Percentiles rank a stretch among this genome's conserved stretches.
Evolutionary conservation across 2,113 vertebrate species (phyloP).

Genomic region (Mustela lutreola): DNA sequence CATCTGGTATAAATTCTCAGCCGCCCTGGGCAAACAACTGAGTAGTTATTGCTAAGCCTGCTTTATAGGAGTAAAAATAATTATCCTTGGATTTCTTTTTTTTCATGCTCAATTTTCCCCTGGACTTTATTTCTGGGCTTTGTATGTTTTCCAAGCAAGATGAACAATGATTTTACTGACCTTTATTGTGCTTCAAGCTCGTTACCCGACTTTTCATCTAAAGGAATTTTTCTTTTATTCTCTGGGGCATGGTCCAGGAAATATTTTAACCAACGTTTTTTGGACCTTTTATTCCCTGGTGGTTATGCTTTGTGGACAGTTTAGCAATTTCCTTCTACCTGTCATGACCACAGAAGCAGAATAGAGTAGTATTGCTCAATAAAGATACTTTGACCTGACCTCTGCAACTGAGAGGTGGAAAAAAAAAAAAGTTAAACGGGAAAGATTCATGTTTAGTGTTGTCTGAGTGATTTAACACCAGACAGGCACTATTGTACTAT

Average conservation of each 20-base stretch:
- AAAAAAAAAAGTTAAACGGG: not conserved
- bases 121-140: slow-evolving; percentile 64
- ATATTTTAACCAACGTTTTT: slow-evolving; percentile 38
- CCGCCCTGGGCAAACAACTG: slow-evolving; percentile 40
- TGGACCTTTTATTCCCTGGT: slow-evolving; percentile 45
- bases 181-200: slow-evolving; percentile 49
- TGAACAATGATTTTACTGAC: slow-evolving; percentile 52
- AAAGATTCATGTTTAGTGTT: slow-evolving; percentile 21
- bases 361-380: not conserved
- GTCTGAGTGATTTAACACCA: slow-evolving; percentile 37
- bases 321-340: slow-evolving; percentile 30
- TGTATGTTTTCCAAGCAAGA: slow-evolving; percentile 62
- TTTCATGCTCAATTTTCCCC: slow-evolving; percentile 70
- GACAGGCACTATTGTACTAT: not conserved
- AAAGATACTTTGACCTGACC: slow-evolving; percentile 6
- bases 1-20: slow-evolving; percentile 70
- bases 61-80: slow-evolving; percentile 61
- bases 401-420: not conserved
- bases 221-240: slow-evolving; percentile 66
- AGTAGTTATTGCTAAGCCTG: slow-evolving; percentile 51
- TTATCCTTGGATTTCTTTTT: slow-evolving; percentile 66
- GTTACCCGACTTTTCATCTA: slow-evolving; percentile 51
- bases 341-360: not conserved
- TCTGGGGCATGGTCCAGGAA: not conserved
- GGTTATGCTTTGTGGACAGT: not conserved